Evolutionary conservation across 2,888 invertebrate genomes (phyloP).

Genomic region (Ormia ochracea): DNA sequence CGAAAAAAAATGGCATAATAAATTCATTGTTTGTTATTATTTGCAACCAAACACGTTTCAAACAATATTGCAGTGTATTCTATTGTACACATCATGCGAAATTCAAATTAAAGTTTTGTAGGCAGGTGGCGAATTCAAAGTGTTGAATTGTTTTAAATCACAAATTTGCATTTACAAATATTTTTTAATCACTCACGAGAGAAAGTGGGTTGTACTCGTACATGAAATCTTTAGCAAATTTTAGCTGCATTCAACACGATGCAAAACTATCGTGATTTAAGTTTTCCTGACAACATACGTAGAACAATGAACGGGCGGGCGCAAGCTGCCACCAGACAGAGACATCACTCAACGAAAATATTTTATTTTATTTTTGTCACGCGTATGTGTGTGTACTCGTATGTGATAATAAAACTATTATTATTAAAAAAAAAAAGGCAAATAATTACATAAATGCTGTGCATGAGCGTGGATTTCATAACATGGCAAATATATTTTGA

Average conservation of each 20-base stretch:
- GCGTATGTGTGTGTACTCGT: no score
- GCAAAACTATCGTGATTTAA: neutral
- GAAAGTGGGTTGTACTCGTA: constrained; percentile 42
- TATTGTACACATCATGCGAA: neutral
- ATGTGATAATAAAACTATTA: neutral
- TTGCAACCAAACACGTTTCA: neutral
- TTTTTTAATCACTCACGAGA: constrained; percentile 3
- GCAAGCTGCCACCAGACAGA: neutral
- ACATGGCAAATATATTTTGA: no score
- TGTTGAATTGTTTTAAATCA: constrained; percentile 44
- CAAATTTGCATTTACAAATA: constrained; percentile 17
- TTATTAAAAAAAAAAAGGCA: no score
- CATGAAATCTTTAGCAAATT: constrained; percentile 20
- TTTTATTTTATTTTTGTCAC: neutral
- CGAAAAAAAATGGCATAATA: constrained; percentile 26
- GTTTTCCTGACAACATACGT: neutral
- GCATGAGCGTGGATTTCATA: no score
- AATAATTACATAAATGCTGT: no score
- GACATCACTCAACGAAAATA: neutral
- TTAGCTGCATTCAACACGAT: neutral
- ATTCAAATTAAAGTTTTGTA: constrained; percentile 41
- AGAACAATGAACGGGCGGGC: neutral
- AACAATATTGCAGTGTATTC: neutral
- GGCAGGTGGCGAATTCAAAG: constrained; percentile 56
- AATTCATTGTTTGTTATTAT: constrained; percentile 25